Base-by-base conservation (phyloP, 2,113 vertebrate genomes). In the Cettia cetti region DNA sequence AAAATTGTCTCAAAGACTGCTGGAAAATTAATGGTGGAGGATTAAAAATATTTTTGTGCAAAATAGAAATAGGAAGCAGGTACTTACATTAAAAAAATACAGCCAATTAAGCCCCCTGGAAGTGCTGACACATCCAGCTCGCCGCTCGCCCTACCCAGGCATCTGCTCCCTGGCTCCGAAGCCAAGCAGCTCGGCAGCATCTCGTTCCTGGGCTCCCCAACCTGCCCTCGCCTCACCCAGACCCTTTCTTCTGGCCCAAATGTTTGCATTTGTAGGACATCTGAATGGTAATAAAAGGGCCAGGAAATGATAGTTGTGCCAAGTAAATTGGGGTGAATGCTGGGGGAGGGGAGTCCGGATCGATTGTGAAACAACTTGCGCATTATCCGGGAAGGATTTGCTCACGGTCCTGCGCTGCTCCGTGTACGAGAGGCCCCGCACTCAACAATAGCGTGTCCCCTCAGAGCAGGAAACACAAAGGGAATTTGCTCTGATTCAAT, bases 401-500 rank as follows among this genome's bases (percentile, higher is more conserved):
- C 96, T 86, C 91, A 10, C 72, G 59, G 88, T 87, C 94, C 92
- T 56, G 86, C 71, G 21, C 82, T 33, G 83, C 95, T 95, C 68
- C 79, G 69, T 78, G 82, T 85, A 76, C 71, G 24, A 91, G 97
- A 97, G 98, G 96, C 97, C 97, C 94, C 69, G 65, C 61, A 1
- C 52, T 96, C 94, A 96, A 97, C 97, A 98, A 98, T 97, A 95
- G 97, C 92, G 18, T 94, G 97, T 97, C 97, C 97, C 97, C 96
- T 96, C 82, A 76, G 97, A 97, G 96, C 94, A 90, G 78, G 86
- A 92, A 96, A 92, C 97, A 98, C 97, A 97, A 98, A 98, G 96
- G 95, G 96, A 97, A 97, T 97, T 97, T 97, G 96, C 97, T 97
- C 92, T 96, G 97, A 93, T 96, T 97, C 97, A 97, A 90, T 97